Conservation (phyloP, 2,888 invertebrate species). For the Acrocera orbiculus region DNA sequence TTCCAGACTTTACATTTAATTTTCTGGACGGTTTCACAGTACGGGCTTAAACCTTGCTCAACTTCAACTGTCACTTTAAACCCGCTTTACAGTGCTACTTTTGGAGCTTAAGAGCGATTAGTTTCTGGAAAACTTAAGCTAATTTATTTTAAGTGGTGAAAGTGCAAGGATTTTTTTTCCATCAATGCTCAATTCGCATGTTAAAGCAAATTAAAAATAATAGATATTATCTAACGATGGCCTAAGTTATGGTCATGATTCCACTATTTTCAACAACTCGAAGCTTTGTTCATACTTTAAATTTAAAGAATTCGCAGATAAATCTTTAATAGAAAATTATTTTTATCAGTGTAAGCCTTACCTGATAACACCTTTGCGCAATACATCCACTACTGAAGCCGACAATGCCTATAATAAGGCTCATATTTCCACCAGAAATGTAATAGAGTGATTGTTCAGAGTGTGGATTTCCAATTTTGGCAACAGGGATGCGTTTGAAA, state of each 20-base stretch:
- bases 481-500: constrained; percentile 7
- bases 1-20: no score
- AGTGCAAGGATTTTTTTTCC: no score
- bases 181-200: no score
- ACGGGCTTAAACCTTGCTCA: no score
- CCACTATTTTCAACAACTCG: constrained; percentile 5
- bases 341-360: constrained; percentile 1
- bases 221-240: constrained; percentile 3
- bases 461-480: constrained; percentile 10
- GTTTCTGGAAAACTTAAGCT: no score
- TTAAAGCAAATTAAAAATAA: constrained; percentile 1
- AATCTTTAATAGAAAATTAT: constrained; percentile 1
- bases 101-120: no score
- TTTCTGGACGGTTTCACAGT: no score
- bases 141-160: no score
- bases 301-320: not conserved
- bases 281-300: constrained; percentile 1
- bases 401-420: constrained; percentile 5
- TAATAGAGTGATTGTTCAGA: constrained; percentile 8
- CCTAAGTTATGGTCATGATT: constrained; percentile 1
- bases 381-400: not conserved
- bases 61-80: no score
- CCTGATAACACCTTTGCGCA: constrained; percentile 1
- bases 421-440: constrained; percentile 7
- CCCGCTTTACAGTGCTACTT: no score